Evolutionary conservation across 2,888 invertebrate genomes (phyloP).

Genomic region (Eilema depressum): DNA sequence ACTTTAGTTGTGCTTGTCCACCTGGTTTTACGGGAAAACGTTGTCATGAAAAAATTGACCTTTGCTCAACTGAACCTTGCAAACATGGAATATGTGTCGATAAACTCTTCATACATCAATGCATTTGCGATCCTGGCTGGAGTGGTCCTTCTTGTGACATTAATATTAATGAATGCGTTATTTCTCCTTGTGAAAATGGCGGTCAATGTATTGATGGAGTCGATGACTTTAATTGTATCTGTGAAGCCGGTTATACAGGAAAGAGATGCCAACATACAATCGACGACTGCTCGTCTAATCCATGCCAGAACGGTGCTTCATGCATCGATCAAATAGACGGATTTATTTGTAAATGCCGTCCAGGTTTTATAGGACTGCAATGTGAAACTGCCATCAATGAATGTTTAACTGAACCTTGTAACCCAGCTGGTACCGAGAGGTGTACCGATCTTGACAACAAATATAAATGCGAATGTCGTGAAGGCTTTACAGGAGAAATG

Average conservation of each 20-base stretch:
- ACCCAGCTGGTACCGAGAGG: slow-evolving; percentile 94
- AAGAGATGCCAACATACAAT: slow-evolving; percentile 97
- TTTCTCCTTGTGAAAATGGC: slow-evolving; percentile 96
- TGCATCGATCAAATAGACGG: slow-evolving; percentile 96
- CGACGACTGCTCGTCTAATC: slow-evolving; percentile 95
- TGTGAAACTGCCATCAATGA: slow-evolving; percentile 98
- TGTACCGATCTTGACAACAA: slow-evolving; percentile 96
- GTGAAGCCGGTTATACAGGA: slow-evolving; percentile 97
- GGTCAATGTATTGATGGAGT: slow-evolving; percentile 96
- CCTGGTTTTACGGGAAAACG: slow-evolving; percentile 98
- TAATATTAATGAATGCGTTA: slow-evolving; percentile 96
- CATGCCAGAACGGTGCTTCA: slow-evolving; percentile 97
- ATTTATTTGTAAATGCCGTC: slow-evolving; percentile 96
- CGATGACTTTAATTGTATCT: slow-evolving; percentile 94
- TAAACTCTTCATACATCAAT: slow-evolving; percentile 94
- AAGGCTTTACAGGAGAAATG: slow-evolving; percentile 94
- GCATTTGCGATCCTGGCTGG: slow-evolving; percentile 98
- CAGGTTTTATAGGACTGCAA: slow-evolving; percentile 96
- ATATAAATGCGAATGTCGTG: slow-evolving; percentile 95
- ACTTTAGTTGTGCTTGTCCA: slow-evolving; percentile 97
- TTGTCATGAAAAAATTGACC: slow-evolving; percentile 97
- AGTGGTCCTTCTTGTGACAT: slow-evolving; percentile 94
- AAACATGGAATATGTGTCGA: slow-evolving; percentile 97
- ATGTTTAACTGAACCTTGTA: slow-evolving; percentile 96
- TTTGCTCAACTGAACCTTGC: slow-evolving; percentile 96